Conservation (phyloP, 2,888 invertebrate genomes). For the Reticulitermes lucifugus region DNA sequence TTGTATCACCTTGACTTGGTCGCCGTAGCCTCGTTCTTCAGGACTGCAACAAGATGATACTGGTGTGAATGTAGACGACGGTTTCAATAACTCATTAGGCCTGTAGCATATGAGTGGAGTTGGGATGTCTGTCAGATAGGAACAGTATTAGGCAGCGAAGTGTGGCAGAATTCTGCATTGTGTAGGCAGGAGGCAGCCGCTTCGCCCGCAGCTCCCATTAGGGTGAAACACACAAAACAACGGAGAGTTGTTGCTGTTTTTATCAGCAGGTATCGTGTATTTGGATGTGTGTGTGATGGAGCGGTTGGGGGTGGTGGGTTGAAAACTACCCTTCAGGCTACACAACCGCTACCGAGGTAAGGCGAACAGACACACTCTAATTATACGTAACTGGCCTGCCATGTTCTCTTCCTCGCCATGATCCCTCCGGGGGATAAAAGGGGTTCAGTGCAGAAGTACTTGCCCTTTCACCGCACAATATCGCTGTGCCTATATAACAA, state of each 20-base stretch:
- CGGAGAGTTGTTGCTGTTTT: conserved; percentile 46
- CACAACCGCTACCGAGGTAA: conserved; percentile 5
- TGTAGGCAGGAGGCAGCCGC: conserved; percentile 8
- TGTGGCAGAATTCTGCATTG: conserved; percentile 24
- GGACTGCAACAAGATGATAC: too few relatives aligned
- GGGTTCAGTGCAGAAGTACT: neutral
- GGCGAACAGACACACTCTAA: neutral
- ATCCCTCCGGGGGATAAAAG: conserved; percentile 7
- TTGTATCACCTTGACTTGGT: too few relatives aligned
- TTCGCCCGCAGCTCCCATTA: conserved; percentile 44
- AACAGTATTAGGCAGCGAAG: neutral
- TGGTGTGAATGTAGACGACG: too few relatives aligned
- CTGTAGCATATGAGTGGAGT: too few relatives aligned
- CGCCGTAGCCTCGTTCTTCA: too few relatives aligned
- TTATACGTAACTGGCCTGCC: conserved; percentile 22
- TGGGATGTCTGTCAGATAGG: too few relatives aligned
- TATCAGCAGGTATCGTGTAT: conserved; percentile 33
- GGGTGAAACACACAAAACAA: conserved; percentile 44
- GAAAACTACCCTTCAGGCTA: conserved; percentile 11
- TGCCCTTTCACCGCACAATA: neutral
- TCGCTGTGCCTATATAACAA: neutral
- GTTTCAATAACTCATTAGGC: too few relatives aligned
- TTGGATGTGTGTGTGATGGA: neutral
- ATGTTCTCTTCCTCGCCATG: conserved; percentile 15
- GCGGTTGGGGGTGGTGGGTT: neutral